Percentiles rank a stretch among this genome's conserved stretches.
Conservation (phyloP, 2,113 vertebrate species). For the Lampris incognitus region DNA sequence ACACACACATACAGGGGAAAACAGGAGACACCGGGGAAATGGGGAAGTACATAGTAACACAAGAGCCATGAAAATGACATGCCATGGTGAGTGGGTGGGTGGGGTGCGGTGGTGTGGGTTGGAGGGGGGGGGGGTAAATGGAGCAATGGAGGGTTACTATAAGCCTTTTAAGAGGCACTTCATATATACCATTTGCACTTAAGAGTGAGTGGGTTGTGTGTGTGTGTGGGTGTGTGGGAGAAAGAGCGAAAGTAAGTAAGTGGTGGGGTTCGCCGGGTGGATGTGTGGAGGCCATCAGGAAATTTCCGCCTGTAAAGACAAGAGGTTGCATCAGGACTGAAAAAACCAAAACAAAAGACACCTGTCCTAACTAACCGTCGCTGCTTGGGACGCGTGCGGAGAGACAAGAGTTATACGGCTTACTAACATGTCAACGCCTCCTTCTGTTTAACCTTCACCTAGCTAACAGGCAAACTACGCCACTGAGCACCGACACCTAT, state of each 20-base stretch:
- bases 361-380: conserved; percentile 47
- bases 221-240: not conserved
- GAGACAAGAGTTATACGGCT: not conserved
- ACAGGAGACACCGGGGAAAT: no score
- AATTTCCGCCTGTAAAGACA: conserved; percentile 22
- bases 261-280: no score
- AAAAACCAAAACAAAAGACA: conserved; percentile 36
- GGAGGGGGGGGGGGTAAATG: conserved; percentile 5
- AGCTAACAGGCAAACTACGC: no score
- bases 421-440: not conserved
- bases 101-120: no score
- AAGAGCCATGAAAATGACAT: not conserved
- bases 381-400: not conserved
- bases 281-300: conserved; percentile 20
- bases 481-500: no score
- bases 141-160: conserved; percentile 8
- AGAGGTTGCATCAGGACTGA: conserved; percentile 39
- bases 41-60: no score
- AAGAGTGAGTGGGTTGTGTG: conserved; percentile 31
- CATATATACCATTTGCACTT: conserved; percentile 50
- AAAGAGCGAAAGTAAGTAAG: no score
- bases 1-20: no score
- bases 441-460: not conserved
- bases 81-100: not conserved
- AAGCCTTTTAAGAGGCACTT: conserved; percentile 51